Base-by-base conservation (phyloP, 2,113 vertebrate genomes). In the Pseudorectes ferrugineus region DNA sequence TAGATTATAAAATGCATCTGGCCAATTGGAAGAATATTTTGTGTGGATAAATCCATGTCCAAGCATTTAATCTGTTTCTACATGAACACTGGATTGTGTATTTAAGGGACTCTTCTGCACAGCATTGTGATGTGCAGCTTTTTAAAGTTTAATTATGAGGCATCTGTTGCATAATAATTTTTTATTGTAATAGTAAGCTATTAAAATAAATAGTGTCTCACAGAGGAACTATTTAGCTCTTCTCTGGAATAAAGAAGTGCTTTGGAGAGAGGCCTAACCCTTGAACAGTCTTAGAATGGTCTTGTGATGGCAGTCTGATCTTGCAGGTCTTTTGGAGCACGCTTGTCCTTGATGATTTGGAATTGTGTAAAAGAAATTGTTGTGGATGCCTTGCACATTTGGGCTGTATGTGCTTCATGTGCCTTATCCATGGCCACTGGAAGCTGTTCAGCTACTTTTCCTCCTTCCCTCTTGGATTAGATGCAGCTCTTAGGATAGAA, bases 81-180 rank as follows among this genome's bases (percentile, higher is more conserved):
- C 40, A 5, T 65, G 40, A 73, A 91, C 7, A 23, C 81, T 86
- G 65, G 59, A 31, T 89, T 95, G 88, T 94, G 76, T 95, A 78
- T 93, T 91, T 91, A 52, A 88, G 85, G 62, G 28, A 35, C 35
- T 70, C 14, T 77, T 92, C 88, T 89, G 73, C 51, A 83, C 79
- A 96, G 76, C 57, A 59, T 93, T 92, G 84, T 73, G 85, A 88
- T 81, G 49, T 91, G 38, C 21, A 80, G 79, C 89, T 96, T 97
- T 93, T 81, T 92, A 93, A 98, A 85, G 94, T 96, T 97, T 96
- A 97, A 97, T 97, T 97, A 97, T 92, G 77, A 70, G 33, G 43
- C 89, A 75, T 91, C 38, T 36, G 95, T 89, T 79, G 51, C 59
- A 70, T 89, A 90, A 74, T 58, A 87, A 77, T 96, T 85, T 92